phyloP scores from a whole-genome alignment of 1,140 invertebrate genomes.

The Diprion similis region DNA sequence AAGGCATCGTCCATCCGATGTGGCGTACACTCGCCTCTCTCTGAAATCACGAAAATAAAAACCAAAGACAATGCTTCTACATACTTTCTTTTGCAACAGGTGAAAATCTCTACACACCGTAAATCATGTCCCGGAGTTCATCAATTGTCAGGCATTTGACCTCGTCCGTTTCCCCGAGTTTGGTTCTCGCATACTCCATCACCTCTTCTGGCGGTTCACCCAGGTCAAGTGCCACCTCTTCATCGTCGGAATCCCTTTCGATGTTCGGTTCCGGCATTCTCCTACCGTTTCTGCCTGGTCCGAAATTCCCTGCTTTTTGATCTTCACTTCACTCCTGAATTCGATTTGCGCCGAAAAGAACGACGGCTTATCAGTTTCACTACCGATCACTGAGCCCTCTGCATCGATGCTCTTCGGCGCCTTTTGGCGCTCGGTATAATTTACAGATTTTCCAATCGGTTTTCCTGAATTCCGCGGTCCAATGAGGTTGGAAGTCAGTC shows the following conservation, averaged over 20 bases:
- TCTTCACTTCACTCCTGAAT: background rate
- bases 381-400: background rate
- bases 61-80: background rate
- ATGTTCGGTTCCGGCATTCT: constrained; percentile 39
- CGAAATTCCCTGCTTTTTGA: background rate
- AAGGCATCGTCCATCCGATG: constrained; percentile 83
- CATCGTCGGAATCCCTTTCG: constrained; percentile 47
- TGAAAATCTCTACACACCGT: constrained; percentile 65
- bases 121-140: constrained; percentile 78
- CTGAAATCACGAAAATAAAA: constrained; percentile 58
- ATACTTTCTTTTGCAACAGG: constrained; percentile 41
- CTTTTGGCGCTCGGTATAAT: background rate
- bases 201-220: constrained; percentile 54
- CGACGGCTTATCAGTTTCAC: background rate
- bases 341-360: background rate
- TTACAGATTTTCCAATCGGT: too few species aligned
- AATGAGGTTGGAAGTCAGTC: too few species aligned
- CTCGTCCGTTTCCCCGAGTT: constrained; percentile 63
- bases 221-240: constrained; percentile 55
- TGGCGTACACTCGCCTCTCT: constrained; percentile 75
- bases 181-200: constrained; percentile 58
- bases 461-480: too few species aligned
- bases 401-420: background rate
- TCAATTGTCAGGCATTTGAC: constrained; percentile 67
- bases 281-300: constrained; percentile 13